Evolutionary conservation across 2,797 vertebrate species (phyloP), one percentile per base, ranked within the genome.

Genomic region (Silurus aristotelis): DNA sequence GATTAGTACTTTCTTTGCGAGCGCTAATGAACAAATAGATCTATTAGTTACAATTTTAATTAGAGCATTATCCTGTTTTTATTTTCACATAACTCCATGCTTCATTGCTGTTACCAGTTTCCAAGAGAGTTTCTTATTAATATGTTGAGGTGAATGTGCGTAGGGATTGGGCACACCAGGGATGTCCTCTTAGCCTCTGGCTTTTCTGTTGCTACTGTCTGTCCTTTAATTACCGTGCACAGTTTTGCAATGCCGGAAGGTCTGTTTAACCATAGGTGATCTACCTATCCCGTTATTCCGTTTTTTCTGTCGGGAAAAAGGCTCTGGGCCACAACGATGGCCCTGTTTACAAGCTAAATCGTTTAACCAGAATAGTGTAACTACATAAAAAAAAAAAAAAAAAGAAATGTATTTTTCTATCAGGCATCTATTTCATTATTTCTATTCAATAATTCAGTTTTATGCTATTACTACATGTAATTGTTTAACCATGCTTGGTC

Each of bases 191-290:
- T 88, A 81, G 87, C 86, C 87, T 80, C 72, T 64, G 80, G 89
- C 84, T 86, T 87, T 80, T 83, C 79, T 15, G 48, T 81, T 12
- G 2, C 84, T 83, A 71, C 66, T 86, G 83, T 89, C 87, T 88
- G 86, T 86, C 86, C 85, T 85, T 86, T 88, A 90, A 90, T 88
- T 88, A 88, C 84, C 43, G 10, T 75, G 63, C 83, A 87, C 73
- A 86, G 82, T 87, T 84, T 83, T 86, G 80, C 70, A 83, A 75
- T 63, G 85, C 86, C 84, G 70, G 80, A 64, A 86, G 86, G 83
- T 81, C 80, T 75, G 70, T 87, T 84, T 84, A 85, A 86, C 76
- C n/a, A 43, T 84, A 68, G 85, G 78, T 84, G 84, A 70, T 10
- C 56, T 75, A 68, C 58, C 22, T 58, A 56, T 81, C 83, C 79